A percentile compares a stretch with the other conserved stretches of the same genome.
Evolutionary conservation across 2,113 vertebrate species (phyloP).

Genomic region (Ptilorrhoa leucosticta): DNA sequence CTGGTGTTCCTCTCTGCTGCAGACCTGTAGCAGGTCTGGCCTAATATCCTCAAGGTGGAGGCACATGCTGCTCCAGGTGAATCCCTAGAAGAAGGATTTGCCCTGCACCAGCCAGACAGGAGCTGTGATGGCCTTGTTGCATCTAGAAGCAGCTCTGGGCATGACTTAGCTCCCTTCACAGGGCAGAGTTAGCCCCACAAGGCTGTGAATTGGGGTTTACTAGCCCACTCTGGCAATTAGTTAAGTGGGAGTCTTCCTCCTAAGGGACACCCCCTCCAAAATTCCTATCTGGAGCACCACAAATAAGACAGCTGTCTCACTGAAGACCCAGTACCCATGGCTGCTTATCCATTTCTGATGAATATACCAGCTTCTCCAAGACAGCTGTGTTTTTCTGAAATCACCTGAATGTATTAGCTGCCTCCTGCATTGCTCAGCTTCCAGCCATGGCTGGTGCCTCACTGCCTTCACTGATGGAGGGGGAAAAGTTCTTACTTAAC

Average conservation of each 20-base stretch:
- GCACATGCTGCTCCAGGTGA: not conserved
- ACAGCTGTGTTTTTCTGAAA: not conserved
- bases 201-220: not conserved
- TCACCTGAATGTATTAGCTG: not conserved
- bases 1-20: not conserved
- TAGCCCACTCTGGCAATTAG: not conserved
- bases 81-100: not conserved
- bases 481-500: not conserved
- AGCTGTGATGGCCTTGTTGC: not conserved
- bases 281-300: not conserved
- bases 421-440: not conserved
- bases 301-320: not conserved
- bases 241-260: not conserved
- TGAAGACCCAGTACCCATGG: not conserved
- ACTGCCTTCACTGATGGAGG: not conserved
- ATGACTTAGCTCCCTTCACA: not conserved
- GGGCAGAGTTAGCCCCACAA: not conserved
- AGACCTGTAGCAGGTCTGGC: not conserved
- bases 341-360: not conserved
- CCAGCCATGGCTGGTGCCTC: not conserved
- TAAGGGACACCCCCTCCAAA: not conserved
- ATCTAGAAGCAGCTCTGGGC: not conserved
- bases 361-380: not conserved
- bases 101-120: not conserved
- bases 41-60: not conserved